Evolutionary conservation across 2,113 vertebrate species (phyloP).

Genomic region (Gasterosteus aculeatus): DNA sequence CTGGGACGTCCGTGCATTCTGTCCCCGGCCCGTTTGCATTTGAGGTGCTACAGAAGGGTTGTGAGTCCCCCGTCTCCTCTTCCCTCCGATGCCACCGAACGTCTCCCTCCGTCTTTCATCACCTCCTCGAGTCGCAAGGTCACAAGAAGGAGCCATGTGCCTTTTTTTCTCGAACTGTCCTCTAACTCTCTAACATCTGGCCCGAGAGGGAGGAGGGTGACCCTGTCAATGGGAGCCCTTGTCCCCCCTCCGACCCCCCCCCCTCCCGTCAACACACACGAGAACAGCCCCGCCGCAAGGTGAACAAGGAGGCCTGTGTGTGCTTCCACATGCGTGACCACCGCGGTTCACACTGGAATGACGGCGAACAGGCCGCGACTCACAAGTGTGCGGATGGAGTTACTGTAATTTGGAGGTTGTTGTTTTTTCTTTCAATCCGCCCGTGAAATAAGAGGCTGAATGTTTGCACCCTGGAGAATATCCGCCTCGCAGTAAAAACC

Average conservation of each 20-base stretch:
- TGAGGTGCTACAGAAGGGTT: conserved; percentile 38
- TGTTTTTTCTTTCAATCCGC: background rate
- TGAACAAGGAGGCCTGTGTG: conserved; percentile 71
- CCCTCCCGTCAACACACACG: conserved; percentile 49
- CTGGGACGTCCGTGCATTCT: conserved; percentile 5
- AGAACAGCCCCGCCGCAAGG: conserved; percentile 50
- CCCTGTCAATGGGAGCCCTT: conserved; percentile 75
- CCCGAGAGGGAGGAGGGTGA: conserved; percentile 44
- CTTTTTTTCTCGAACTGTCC: conserved; percentile 68
- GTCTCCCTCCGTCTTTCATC: conserved; percentile 9
- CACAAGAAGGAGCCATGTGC: conserved; percentile 54
- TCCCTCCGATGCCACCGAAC: background rate
- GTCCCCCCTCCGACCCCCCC: conserved; percentile 45
- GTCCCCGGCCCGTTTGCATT: conserved; percentile 17
- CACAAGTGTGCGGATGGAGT: conserved; percentile 26
- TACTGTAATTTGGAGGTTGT: conserved; percentile 22
- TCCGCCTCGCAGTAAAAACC: too few species aligned
- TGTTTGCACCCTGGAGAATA: background rate
- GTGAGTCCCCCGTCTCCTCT: too few species aligned
- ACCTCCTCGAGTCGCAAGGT: conserved; percentile 38
- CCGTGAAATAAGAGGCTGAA: background rate
- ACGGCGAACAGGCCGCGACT: conserved; percentile 42
- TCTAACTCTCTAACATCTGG: conserved; percentile 79
- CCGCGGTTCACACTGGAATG: conserved; percentile 17
- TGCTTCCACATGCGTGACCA: conserved; percentile 10